A percentile compares a stretch with the other conserved stretches of the same genome.
Evolutionary conservation across 53 echinoderm and acorn worm species (phyloP).

Genomic region (Actinopyga echinites): DNA sequence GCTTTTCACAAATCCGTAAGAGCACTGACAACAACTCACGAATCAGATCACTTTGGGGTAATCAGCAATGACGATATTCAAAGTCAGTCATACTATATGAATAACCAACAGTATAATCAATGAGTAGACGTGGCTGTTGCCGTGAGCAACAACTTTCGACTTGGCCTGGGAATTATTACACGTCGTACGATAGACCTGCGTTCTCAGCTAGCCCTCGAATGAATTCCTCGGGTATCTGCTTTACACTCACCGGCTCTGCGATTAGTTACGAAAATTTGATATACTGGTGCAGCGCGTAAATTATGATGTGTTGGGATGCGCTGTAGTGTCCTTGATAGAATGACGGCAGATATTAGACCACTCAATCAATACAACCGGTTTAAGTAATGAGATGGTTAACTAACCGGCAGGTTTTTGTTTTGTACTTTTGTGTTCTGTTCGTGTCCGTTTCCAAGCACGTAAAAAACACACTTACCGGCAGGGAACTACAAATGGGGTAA

Average conservation of each 20-base stretch:
- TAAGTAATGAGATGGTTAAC: too few species aligned
- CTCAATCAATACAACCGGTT: too few species aligned
- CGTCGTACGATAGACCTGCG: constrained; percentile 30
- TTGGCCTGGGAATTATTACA: constrained; percentile 48
- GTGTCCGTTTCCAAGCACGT: too few species aligned
- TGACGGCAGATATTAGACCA: too few species aligned
- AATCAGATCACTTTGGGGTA: constrained; percentile 42
- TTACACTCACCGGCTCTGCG: too few species aligned
- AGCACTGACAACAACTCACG: constrained; percentile 50
- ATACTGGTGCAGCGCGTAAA: too few species aligned
- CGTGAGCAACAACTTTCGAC: constrained; percentile 45
- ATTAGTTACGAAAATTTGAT: too few species aligned
- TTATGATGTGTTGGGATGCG: too few species aligned
- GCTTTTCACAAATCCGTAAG: constrained; percentile 46
- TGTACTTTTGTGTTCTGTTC: too few species aligned
- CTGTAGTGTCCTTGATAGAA: too few species aligned
- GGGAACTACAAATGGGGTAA: too few species aligned
- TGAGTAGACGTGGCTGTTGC: constrained; percentile 47
- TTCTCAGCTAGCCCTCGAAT: constrained; percentile 15
- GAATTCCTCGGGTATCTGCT: not conserved
- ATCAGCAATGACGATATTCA: constrained; percentile 50
- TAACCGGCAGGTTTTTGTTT: not conserved
- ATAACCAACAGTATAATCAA: constrained; percentile 43
- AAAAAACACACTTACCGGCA: not conserved
- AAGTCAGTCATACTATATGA: constrained; percentile 37